Evolutionary conservation across 1,140 invertebrate species (phyloP).

Genomic region (Neodiprion virginianus): DNA sequence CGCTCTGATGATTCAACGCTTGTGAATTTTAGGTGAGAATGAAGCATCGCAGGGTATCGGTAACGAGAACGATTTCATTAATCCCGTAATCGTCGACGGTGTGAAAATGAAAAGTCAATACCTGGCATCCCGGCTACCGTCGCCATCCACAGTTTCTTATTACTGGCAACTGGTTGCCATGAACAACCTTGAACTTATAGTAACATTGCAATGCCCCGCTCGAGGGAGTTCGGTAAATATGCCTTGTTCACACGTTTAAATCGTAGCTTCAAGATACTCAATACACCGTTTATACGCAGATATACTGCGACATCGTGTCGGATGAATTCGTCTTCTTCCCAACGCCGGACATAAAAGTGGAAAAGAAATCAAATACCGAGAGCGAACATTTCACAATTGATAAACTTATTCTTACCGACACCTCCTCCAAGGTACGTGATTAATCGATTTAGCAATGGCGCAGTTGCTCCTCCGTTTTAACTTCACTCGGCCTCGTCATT

Average conservation of each 20-base stretch:
- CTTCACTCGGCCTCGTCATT: not conserved
- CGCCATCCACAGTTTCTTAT: conserved; percentile 86
- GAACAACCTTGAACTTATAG: conserved; percentile 68
- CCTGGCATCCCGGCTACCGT: conserved; percentile 86
- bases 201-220: conserved; percentile 62
- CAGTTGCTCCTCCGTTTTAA: conserved; percentile 5
- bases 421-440: conserved; percentile 26
- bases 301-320: conserved; percentile 35
- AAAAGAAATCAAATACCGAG: conserved; percentile 21
- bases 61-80: conserved; percentile 46
- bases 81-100: conserved; percentile 37
- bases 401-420: conserved; percentile 32
- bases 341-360: conserved; percentile 36
- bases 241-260: too few relatives aligned
- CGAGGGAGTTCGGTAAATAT: conserved; percentile 33
- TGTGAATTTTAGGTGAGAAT: too few relatives aligned
- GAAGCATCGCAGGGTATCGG: conserved; percentile 27
- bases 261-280: too few relatives aligned
- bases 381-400: conserved; percentile 26
- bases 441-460: not conserved
- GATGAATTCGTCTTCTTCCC: conserved; percentile 33
- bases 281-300: conserved; percentile 20
- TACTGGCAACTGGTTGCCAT: conserved; percentile 92
- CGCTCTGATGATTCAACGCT: too few relatives aligned
- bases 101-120: conserved; percentile 73